Evolutionary conservation across 2,797 vertebrate species (phyloP), one percentile per base, ranked within the genome.

Genomic region (Xenopus petersii): DNA sequence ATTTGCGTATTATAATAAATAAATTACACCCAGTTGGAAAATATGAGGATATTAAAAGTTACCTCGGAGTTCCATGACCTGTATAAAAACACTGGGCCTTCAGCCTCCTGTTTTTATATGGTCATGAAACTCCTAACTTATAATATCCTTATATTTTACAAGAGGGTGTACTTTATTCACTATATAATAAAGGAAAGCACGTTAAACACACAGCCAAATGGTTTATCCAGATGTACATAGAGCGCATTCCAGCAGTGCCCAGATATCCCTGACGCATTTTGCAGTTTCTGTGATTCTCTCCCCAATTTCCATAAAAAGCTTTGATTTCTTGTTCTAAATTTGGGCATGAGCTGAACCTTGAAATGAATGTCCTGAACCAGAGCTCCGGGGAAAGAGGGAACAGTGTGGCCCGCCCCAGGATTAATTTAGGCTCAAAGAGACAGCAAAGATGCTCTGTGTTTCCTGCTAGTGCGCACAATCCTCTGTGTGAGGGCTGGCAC

Each of bases 271-370:
- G 26, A 48, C 64, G 64, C 61, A 59, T 70, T 11, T 49, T 46
- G 64, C 42, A 58, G 75, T 77, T 77, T 72, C 48, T 48, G 55
- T 64, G 36, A 58, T 66, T 78, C 81, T 86, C 85, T 84, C 75
- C 74, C 79, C 73, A 11, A 92, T 94, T 95, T 92, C 95, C 95
- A 97, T 98, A 95, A 98, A 98, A 98, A 97, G 96, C 94, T 88
- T 92, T 95, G 90, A 90, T 89, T 93, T 92, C 91, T 88, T 82
- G 81, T 92, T 74, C 97, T 98, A 98, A 98, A 98, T 98, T 97
- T 98, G 97, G 97, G 93, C 95, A 96, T 96, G 92, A 92, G 90
- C 94, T 91, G 87, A 92, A 93, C 93, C 96, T 95, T 98, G 93
- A 88, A 80, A 95, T 93, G 96, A 98, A 99, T 98, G 96, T 94